A percentile compares a stretch with the other conserved stretches of the same genome.
Conservation (phyloP, 2,888 invertebrate genomes). For the Ypsolopha sequella region DNA sequence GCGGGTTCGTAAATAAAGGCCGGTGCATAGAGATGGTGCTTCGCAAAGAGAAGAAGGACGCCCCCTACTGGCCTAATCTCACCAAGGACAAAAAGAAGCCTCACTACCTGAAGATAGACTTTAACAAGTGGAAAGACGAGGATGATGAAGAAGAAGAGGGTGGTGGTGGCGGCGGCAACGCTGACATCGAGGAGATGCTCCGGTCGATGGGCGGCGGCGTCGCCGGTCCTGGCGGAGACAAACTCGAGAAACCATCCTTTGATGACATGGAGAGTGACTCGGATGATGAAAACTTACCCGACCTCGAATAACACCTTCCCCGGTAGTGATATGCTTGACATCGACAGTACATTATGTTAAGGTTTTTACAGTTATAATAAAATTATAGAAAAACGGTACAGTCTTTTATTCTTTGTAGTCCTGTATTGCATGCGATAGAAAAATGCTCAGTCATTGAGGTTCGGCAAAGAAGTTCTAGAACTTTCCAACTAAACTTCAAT, state of each 20-base stretch:
- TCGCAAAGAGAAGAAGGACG: constrained; percentile 77
- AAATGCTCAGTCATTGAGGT: constrained; percentile 9
- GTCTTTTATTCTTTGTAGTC: constrained; percentile 2
- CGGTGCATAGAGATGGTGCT: constrained; percentile 82
- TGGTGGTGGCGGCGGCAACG: constrained; percentile 28
- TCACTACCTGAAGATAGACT: constrained; percentile 97
- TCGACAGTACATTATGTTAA: constrained; percentile 56
- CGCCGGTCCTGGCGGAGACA: constrained; percentile 35
- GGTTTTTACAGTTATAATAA: constrained; percentile 67
- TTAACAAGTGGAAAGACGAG: constrained; percentile 98
- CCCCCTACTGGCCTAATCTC: constrained; percentile 89
- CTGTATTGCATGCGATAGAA: constrained; percentile 1
- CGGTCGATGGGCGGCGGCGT: constrained; percentile 75
- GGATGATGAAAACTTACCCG: constrained; percentile 85
- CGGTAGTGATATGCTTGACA: constrained; percentile 35
- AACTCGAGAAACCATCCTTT: constrained; percentile 76
- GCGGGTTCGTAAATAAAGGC: constrained; percentile 77
- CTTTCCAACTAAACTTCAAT: too few species aligned
- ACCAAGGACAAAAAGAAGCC: constrained; percentile 90
- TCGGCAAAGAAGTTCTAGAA: too few species aligned
- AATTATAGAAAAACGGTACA: constrained; percentile 26
- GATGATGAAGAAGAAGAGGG: constrained; percentile 91
- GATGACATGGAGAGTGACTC: constrained; percentile 84
- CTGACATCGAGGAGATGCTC: constrained; percentile 79
- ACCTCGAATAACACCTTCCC: constrained; percentile 72